Conservation (phyloP, 2,113 vertebrate genomes). For the Lonchura striata region DNA sequence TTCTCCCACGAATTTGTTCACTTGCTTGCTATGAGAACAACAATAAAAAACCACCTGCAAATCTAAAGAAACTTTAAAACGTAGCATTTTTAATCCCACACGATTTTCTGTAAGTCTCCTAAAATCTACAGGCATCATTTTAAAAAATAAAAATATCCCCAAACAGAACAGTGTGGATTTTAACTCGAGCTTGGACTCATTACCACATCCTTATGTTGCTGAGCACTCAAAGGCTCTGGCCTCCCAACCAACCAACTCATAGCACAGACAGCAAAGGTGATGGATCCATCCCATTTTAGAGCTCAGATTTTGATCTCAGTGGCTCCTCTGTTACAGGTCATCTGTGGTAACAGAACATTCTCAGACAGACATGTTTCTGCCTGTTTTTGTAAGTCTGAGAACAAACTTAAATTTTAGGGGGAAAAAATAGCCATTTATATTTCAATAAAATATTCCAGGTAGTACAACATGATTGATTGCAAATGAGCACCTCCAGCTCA, state of each 20-base stretch:
- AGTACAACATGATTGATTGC: not conserved
- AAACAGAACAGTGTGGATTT: not conserved
- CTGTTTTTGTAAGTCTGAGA: not conserved
- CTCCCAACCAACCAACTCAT: not conserved
- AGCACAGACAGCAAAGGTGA: not conserved
- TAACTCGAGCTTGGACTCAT: not conserved
- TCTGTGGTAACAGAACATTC: not conserved
- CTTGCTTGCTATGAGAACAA: not conserved
- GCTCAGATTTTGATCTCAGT: not conserved
- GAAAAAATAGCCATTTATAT: not conserved
- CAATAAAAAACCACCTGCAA: not conserved
- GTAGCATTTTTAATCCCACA: not conserved
- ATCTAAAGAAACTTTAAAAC: not conserved
- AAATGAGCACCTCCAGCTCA: not conserved
- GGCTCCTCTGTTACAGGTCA: not conserved
- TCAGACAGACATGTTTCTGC: not conserved
- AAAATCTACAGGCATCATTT: not conserved
- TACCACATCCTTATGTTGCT: not conserved
- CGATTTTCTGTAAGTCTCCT: not conserved
- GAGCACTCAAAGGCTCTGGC: not conserved
- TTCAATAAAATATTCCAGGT: not conserved
- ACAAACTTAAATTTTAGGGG: not conserved
- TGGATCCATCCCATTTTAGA: not conserved
- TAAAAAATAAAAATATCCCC: slow-evolving; percentile 8
- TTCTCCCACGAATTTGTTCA: not conserved